Evolutionary conservation across 2,888 invertebrate species (phyloP).

Genomic region (Scotopteryx bipunctaria): DNA sequence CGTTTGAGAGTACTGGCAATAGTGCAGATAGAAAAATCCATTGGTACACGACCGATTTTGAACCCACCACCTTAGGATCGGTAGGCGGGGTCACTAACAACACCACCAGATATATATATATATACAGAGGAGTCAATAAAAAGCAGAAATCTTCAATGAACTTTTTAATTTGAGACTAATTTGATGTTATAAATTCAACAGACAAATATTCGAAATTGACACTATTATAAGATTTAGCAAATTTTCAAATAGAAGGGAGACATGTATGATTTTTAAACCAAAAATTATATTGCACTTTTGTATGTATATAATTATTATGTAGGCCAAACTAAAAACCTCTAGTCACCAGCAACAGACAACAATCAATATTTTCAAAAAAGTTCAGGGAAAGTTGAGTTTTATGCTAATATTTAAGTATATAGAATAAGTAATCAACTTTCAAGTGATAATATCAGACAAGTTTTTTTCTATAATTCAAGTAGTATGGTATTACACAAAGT

Average conservation of each 20-base stretch:
- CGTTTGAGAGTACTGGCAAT: no score
- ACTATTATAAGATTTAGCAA: conserved; percentile 42
- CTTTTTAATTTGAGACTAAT: conserved; percentile 77
- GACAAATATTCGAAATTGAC: conserved; percentile 44
- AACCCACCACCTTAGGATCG: no score
- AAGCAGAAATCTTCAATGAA: conserved; percentile 56
- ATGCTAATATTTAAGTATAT: conserved; percentile 3
- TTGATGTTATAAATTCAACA: conserved; percentile 54
- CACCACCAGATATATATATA: no score
- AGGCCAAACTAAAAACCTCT: conserved; percentile 16
- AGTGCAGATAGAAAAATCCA: no score
- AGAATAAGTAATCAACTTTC: conserved; percentile 12
- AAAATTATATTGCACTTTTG: no score
- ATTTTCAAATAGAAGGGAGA: conserved; percentile 36
- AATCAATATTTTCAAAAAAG: neutral
- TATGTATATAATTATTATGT: conserved; percentile 4
- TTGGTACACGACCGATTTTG: no score
- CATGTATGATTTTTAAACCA: neutral
- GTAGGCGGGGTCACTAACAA: no score
- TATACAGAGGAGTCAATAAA: no score
- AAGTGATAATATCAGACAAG: conserved; percentile 11
- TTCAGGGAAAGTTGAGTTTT: conserved; percentile 2
- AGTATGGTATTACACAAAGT: no score
- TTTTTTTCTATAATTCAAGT: neutral
- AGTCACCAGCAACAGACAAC: conserved; percentile 8